Percentiles rank a stretch among this genome's conserved stretches.
These are phyloP conservation scores for Phyto melanocephala DNA, from an alignment of 2,888 invertebrate genomes.

Conservation along the genomic window DNA sequence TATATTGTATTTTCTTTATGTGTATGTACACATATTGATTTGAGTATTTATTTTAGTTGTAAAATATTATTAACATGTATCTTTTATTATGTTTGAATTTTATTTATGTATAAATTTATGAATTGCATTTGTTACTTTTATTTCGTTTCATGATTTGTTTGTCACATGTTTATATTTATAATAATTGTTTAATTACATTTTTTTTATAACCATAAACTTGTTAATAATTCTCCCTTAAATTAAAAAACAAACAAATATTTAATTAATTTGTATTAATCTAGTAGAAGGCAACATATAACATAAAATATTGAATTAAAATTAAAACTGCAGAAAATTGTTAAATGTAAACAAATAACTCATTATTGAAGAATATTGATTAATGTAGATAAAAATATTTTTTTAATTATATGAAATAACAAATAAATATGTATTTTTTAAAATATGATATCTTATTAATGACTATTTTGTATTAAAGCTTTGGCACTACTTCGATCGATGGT, in stretches of 20 bases:
- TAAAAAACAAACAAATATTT: constrained; percentile 13
- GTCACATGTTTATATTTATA: neutral
- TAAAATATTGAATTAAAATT: constrained; percentile 3
- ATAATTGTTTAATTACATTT: neutral
- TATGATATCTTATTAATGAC: too few relatives aligned
- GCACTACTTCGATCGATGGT: too few relatives aligned
- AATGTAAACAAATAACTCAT: neutral
- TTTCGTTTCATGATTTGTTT: neutral
- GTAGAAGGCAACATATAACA: neutral
- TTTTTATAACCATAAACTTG: neutral
- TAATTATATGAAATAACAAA: constrained; percentile 7
- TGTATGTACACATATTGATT: neutral
- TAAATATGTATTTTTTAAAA: neutral
- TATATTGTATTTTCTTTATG: neutral
- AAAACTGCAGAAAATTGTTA: too few relatives aligned
- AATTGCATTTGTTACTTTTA: neutral
- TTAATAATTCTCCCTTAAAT: neutral
- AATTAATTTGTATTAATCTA: constrained; percentile 25
- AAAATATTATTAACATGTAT: neutral
- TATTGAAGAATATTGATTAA: constrained; percentile 4
- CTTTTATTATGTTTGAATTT: neutral
- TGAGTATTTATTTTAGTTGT: neutral
- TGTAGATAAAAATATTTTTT: neutral
- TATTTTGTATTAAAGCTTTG: too few relatives aligned
- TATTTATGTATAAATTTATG: neutral